Evolutionary conservation across 2,113 vertebrate species (phyloP).

Genomic region (Trogon melanurus): DNA sequence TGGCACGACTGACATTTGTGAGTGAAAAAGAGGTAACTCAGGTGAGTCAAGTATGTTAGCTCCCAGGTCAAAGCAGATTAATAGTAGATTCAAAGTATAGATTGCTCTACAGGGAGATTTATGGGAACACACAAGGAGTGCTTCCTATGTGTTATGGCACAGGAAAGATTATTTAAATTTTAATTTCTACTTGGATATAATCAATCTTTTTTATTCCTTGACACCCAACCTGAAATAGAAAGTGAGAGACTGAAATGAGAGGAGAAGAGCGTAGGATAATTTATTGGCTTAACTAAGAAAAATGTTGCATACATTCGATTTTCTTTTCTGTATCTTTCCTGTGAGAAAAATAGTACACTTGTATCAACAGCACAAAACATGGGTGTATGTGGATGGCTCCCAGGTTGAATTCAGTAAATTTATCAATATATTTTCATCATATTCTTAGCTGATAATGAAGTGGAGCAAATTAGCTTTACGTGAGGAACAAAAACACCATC

Average conservation of each 20-base stretch:
- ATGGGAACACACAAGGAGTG: not conserved
- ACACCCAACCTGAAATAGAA: not conserved
- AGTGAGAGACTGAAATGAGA: not conserved
- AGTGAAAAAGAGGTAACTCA: not conserved
- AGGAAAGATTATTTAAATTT: not conserved
- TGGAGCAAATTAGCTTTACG: not conserved
- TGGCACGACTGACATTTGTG: not conserved
- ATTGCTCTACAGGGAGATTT: not conserved
- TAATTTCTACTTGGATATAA: not conserved
- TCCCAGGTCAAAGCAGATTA: not conserved
- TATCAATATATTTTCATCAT: not conserved
- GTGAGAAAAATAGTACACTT: not conserved
- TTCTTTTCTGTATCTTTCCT: not conserved
- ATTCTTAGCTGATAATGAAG: not conserved
- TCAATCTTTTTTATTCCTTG: not conserved
- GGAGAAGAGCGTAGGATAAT: not conserved
- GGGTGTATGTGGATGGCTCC: not conserved
- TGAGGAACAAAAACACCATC: not conserved
- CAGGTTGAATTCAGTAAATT: not conserved
- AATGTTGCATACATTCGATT: not conserved
- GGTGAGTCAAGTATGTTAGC: not conserved
- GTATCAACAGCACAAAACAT: not conserved
- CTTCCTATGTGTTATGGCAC: not conserved
- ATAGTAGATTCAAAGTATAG: not conserved
- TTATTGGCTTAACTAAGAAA: not conserved